These are phyloP conservation scores for Zaprionus bogoriensis DNA, from an alignment of 2,888 invertebrate genomes.

Conservation along the genomic window DNA sequence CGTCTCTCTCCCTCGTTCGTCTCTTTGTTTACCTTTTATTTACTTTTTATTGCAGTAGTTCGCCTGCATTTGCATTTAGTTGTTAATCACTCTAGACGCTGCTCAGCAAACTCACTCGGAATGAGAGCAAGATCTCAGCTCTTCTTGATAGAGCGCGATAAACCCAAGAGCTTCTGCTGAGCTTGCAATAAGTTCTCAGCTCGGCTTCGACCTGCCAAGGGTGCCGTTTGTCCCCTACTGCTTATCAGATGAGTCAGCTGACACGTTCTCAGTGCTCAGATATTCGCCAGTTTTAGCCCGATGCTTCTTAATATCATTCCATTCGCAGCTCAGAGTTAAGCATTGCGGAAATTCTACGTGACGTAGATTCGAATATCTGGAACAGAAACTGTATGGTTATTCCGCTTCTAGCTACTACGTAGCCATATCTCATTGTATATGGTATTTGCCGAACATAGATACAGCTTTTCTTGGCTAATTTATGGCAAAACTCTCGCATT, in stretches of 20 bases:
- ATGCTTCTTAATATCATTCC: constrained; percentile 9
- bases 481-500: background rate
- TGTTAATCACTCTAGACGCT: constrained; percentile 30
- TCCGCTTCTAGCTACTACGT: too few species aligned
- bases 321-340: constrained; percentile 11
- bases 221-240: background rate
- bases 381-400: background rate
- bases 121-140: too few species aligned
- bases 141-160: too few species aligned
- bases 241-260: constrained; percentile 40
- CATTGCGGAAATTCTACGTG: constrained; percentile 19
- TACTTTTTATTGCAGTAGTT: constrained; percentile 2
- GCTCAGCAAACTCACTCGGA: too few species aligned
- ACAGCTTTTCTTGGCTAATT: too few species aligned
- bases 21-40: constrained; percentile 49
- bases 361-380: constrained; percentile 10
- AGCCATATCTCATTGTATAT: too few species aligned
- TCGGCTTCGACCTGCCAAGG: constrained; percentile 9
- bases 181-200: background rate
- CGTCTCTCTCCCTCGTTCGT: constrained; percentile 28
- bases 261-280: constrained; percentile 16
- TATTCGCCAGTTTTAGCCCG: background rate
- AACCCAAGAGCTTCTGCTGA: too few species aligned
- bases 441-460: background rate
- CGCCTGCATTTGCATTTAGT: constrained; percentile 41